Base-by-base conservation (phyloP, 1,140 invertebrate species). In the Brachionus plicatilis region DNA sequence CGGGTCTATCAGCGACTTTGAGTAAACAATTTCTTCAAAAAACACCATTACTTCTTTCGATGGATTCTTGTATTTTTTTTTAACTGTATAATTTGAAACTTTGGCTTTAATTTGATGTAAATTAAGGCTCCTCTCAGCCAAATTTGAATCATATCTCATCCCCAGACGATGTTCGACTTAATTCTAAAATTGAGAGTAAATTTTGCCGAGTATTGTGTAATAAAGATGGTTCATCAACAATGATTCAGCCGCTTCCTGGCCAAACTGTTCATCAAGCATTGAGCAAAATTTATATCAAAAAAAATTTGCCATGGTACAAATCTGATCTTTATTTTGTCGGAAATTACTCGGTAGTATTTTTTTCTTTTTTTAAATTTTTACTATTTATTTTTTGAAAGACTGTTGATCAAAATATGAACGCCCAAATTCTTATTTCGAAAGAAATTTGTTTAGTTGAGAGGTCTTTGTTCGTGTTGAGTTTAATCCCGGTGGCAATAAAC, bases 251-350 rank as follows among this genome's bases (percentile, higher is more conserved):
- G 4, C n/a, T 27, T 7, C 33, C 29, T 4, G 79, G 65, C 27
- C 79, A 82, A 82, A 82, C 79, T 3, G 53, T 60, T 27, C 60
- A 82, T 65, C 79, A 82, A 20, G 24, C 79, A 43, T 68, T 82
- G 24, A 65, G 53, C 17, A 60, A 68, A 82, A 82, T 68, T 65
- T 82, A 65, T 43, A 2, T n/a, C 12, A 60, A 68, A 82, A 82
- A 82, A 47, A 65, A 27, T 17, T 65, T 82, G 14, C 65, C 50
- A 43, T 82, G 79, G 79, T 82, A 82, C 29, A 82, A 82, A 27
- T 82, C 20, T n/a, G 79, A 82, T 20, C 27, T 82, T 0, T 82
- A 82, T 14, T 82, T 82, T 65, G 79, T 82, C 11, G 79, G 65
- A 5, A 45, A 82, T 68, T 82, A 82, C 29, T 33, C 24, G 7